Conservation (phyloP, 2,888 invertebrate species). For the Microctonus aethiopoides region DNA sequence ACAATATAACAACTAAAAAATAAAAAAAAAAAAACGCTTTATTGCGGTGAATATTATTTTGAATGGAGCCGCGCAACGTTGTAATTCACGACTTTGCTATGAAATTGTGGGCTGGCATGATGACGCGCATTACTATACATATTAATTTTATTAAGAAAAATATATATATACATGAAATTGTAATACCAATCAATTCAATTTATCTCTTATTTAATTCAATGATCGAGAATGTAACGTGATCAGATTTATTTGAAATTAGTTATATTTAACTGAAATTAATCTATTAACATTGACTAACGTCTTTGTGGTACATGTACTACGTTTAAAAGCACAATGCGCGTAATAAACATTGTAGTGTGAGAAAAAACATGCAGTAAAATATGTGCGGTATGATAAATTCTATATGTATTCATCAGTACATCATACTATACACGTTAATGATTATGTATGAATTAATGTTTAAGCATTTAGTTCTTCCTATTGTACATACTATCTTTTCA, state of each 20-base stretch:
- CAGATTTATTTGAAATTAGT: neutral
- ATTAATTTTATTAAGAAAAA: slow-evolving; percentile 21
- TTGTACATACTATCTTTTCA: slow-evolving; percentile 62
- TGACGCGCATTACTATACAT: slow-evolving; percentile 6
- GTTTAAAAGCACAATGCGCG: slow-evolving; percentile 18
- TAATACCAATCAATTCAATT: slow-evolving; percentile 6
- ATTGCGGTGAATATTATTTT: neutral
- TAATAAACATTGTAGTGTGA: too few species aligned
- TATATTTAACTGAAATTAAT: neutral
- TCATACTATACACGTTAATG: slow-evolving; percentile 24
- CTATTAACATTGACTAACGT: neutral
- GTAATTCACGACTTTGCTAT: slow-evolving; percentile 48
- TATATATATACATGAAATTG: too few species aligned
- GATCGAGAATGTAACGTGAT: neutral
- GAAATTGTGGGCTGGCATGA: slow-evolving; percentile 43
- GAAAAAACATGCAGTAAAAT: slow-evolving; percentile 28
- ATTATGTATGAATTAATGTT: slow-evolving; percentile 48
- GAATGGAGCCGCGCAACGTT: slow-evolving; percentile 59
- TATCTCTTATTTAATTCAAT: neutral
- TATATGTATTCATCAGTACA: slow-evolving; percentile 34
- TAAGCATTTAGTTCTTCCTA: slow-evolving; percentile 49
- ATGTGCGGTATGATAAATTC: slow-evolving; percentile 25
- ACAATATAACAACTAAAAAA: slow-evolving; percentile 1
- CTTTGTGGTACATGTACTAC: neutral
- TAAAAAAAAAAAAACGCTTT: neutral